Evolutionary conservation across 2,888 invertebrate species (phyloP), one percentile per base, ranked within the genome.

Genomic region (Parapristionchus giblindavisi): DNA sequence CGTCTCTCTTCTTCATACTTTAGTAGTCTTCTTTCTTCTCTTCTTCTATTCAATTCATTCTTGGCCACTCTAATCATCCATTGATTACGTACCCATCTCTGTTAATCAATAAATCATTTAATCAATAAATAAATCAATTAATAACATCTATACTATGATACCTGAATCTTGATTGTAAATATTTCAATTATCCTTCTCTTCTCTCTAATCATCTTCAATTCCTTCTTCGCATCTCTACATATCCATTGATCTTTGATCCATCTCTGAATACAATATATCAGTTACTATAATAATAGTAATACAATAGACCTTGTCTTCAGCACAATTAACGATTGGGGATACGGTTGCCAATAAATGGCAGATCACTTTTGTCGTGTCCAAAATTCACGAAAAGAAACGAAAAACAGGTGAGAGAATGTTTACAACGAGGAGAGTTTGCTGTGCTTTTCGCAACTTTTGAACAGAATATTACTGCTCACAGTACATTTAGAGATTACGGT

Each of bases 171-270:
- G 5, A 21, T 34, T n/a, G 60, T 36, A 4, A 36, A 6, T 1
- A n/a, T 3, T 1, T 60, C 60, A n/a, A n/a, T 32, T 56, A 27
- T 21, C 8, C 27, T 17, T 63, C 40, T 63, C 63, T 63, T 40
- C 40, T 27, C 29, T 60, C 60, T 60, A n/a, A 38, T 63, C 63
- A 17, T 27, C 17, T 63, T 27, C 40, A 38, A 63, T 24, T 63
- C 63, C 32, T 40, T 63, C 63, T 63, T 60, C 3, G 60, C 60
- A 17, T n/a, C 36, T 60, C 60, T 14, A 34, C 34, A 36, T 11
- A 38, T 11, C 36, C 34, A n/a, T 34, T 38, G 60, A 36, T 60
- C 60, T 24, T 24, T n/a, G 36, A 60, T 60, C 60, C 60, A 60
- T 36, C 27, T n/a, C 60, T 60, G 60, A 8, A 43, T 14, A 14